Percentiles rank a stretch among this genome's conserved stretches.
Evolutionary conservation across 1,140 invertebrate genomes (phyloP).

Genomic region (Oedothorax gibbosus): DNA sequence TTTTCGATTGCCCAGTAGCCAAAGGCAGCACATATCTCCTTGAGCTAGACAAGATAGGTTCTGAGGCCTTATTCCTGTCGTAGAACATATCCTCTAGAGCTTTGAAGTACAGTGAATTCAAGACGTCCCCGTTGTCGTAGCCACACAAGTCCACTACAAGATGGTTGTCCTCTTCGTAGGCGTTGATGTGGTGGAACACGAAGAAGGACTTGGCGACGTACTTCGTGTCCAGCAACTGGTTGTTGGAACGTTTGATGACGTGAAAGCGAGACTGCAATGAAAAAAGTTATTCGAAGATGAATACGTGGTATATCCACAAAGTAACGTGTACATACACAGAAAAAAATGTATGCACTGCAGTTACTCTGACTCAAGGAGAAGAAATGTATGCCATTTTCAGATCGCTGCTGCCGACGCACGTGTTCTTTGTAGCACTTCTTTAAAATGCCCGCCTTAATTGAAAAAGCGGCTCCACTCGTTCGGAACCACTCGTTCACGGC

Average conservation of each 20-base stretch:
- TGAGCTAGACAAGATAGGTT: not conserved
- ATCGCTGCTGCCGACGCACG: too few relatives aligned
- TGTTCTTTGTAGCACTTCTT: too few relatives aligned
- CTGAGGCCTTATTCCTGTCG: not conserved
- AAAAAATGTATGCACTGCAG: too few relatives aligned
- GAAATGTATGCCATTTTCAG: too few relatives aligned
- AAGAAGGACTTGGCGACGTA: constrained; percentile 68
- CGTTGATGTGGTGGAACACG: constrained; percentile 74
- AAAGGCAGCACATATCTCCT: constrained; percentile 29
- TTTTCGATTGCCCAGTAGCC: not conserved
- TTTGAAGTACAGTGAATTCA: constrained; percentile 68
- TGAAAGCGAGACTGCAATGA: constrained; percentile 68
- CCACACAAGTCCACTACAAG: constrained; percentile 69
- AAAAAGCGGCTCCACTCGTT: too few relatives aligned
- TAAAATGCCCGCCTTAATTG: too few relatives aligned
- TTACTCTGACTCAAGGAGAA: too few relatives aligned
- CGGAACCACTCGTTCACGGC: too few relatives aligned
- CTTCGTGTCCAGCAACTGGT: constrained; percentile 66
- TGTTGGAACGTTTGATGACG: constrained; percentile 69
- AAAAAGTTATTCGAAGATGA: not conserved
- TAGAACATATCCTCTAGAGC: constrained; percentile 5
- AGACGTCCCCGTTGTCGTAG: constrained; percentile 67
- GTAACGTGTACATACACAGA: too few relatives aligned
- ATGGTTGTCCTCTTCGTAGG: constrained; percentile 72
- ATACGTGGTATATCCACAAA: too few relatives aligned